Evolutionary conservation across 2,888 invertebrate genomes (phyloP).

Genomic region (Ferrisia virgata): DNA sequence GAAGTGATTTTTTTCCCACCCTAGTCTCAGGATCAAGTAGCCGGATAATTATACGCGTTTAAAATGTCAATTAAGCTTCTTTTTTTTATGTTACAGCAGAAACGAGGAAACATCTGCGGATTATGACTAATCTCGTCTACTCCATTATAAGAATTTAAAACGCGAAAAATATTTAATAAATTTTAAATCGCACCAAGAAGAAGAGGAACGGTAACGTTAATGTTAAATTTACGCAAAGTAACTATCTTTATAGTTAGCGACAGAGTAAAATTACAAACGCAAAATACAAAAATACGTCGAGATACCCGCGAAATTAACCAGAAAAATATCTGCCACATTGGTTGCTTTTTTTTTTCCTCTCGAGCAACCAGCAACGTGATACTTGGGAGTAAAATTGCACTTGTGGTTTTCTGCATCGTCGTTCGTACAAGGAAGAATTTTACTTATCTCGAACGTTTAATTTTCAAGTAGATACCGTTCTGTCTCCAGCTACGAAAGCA

Average conservation of each 20-base stretch:
- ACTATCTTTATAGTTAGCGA: too few species aligned
- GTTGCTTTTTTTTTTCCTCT: too few species aligned
- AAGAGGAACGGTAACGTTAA: neutral
- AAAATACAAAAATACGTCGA: neutral
- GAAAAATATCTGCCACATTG: neutral
- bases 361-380: too few species aligned
- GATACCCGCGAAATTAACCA: neutral
- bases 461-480: neutral
- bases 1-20: neutral
- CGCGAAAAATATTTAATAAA: neutral
- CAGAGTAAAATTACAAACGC: too few species aligned
- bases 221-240: too few species aligned
- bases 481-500: too few species aligned
- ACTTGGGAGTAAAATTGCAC: neutral
- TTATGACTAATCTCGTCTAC: neutral
- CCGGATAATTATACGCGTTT: neutral
- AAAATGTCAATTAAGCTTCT: neutral
- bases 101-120: neutral
- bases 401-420: too few species aligned
- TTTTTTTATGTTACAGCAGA: neutral
- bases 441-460: neutral
- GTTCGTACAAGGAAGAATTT: neutral
- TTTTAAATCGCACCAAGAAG: too few species aligned
- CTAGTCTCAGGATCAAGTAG: neutral
- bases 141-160: neutral